These are phyloP conservation scores for Cenopis cana DNA, from an alignment of 2,888 invertebrate genomes.

Conservation along the genomic window DNA sequence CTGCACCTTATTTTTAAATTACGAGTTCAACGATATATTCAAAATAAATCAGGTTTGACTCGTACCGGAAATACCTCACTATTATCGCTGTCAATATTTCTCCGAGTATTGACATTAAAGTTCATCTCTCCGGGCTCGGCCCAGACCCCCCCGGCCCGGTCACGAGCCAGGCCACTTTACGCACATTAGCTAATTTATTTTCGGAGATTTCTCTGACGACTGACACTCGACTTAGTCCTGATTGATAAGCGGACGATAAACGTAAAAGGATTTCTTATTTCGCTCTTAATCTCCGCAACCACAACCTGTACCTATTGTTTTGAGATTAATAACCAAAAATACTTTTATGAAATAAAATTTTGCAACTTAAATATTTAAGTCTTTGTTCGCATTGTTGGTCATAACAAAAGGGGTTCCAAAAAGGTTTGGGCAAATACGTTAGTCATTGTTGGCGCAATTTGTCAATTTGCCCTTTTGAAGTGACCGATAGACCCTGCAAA, in stretches of 20 bases:
- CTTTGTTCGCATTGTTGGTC: conserved; percentile 20
- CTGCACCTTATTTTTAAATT: background rate
- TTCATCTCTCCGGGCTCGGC: conserved; percentile 61
- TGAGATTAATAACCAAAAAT: conserved; percentile 37
- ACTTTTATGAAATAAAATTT: conserved; percentile 17
- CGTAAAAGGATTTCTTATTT: conserved; percentile 61
- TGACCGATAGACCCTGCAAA: conserved; percentile 71
- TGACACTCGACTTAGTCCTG: conserved; percentile 62
- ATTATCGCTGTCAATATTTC: conserved; percentile 76
- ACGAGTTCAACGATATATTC: background rate
- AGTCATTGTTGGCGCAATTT: conserved; percentile 76
- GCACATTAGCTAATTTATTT: conserved; percentile 77
- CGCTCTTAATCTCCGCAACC: conserved; percentile 44
- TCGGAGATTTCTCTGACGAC: conserved; percentile 70
- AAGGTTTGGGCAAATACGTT: conserved; percentile 55
- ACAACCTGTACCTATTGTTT: conserved; percentile 33
- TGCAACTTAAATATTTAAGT: conserved; percentile 14
- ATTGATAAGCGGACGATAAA: conserved; percentile 60
- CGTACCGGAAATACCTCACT: conserved; percentile 73
- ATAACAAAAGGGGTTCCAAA: conserved; percentile 58
- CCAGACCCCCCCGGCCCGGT: conserved; percentile 70
- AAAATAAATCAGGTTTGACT: conserved; percentile 33
- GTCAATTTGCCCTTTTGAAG: conserved; percentile 78
- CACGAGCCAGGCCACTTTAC: conserved; percentile 79
- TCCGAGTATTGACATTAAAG: conserved; percentile 68